Conservation (phyloP, 2,113 vertebrate genomes). For the Ciconia maguari region DNA sequence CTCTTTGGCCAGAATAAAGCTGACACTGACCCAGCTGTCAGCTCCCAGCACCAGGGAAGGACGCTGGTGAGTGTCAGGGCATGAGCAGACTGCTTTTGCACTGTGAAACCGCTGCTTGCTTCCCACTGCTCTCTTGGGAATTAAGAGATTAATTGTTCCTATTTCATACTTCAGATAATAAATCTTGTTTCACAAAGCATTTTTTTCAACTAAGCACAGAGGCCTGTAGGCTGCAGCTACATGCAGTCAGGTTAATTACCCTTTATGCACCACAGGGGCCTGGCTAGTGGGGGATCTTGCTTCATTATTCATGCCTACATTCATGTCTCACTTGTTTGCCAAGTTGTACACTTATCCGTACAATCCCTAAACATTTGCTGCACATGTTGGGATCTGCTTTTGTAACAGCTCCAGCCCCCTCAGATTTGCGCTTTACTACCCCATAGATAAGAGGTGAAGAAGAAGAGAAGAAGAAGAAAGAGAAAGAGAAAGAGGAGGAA, state of each 20-base stretch:
- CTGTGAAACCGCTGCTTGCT: neutral
- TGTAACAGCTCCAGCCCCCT: neutral
- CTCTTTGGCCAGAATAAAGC: neutral
- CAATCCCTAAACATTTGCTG: neutral
- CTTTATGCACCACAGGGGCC: neutral
- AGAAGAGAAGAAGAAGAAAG: neutral
- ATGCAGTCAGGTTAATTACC: neutral
- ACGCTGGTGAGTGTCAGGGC: rapidly evolving
- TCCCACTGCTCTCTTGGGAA: neutral
- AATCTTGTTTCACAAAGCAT: neutral
- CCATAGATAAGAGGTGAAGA: too few relatives aligned
- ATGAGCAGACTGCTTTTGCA: neutral
- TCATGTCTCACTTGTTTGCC: neutral
- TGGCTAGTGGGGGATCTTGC: neutral
- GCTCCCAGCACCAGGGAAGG: neutral
- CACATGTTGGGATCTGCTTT: rapidly evolving
- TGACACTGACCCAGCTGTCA: rapidly evolving
- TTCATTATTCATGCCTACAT: neutral
- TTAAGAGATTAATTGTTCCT: neutral
- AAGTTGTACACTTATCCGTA: neutral
- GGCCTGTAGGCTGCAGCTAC: neutral
- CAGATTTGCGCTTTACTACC: neutral
- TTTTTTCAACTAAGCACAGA: neutral
- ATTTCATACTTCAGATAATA: neutral
- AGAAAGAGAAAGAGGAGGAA: too few relatives aligned